phyloP scores from a whole-genome alignment of 2,113 vertebrate species.

The Parus major region DNA sequence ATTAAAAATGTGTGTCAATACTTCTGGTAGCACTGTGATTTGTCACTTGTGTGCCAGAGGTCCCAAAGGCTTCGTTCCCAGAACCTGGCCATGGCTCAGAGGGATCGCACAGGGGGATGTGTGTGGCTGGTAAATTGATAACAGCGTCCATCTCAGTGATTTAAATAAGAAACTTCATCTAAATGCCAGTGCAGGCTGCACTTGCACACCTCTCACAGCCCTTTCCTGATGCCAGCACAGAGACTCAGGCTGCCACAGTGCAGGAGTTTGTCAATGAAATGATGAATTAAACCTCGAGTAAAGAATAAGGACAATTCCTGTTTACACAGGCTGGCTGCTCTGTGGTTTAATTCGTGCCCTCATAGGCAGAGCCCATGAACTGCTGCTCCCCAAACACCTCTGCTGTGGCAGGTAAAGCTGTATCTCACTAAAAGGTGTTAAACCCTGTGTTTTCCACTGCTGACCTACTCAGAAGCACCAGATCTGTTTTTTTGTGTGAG shows the following conservation, averaged over 20 bases:
- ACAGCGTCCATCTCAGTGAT: background rate
- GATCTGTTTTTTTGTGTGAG: background rate
- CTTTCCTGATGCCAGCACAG: background rate
- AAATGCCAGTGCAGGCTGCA: background rate
- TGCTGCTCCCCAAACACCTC: background rate
- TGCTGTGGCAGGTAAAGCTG: background rate
- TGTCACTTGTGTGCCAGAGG: conserved; percentile 25
- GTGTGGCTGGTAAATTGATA: background rate
- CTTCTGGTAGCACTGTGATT: background rate
- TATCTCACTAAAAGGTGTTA: background rate
- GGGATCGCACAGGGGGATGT: background rate
- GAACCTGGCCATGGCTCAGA: background rate
- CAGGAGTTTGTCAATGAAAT: background rate
- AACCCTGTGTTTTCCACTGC: background rate
- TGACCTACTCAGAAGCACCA: background rate
- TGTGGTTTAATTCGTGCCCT: background rate
- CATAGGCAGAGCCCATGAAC: accelerated
- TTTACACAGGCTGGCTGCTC: background rate
- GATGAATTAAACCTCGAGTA: background rate
- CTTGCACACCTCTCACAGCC: background rate
- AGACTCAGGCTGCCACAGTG: background rate
- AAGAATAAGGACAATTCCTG: background rate
- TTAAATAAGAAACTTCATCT: background rate
- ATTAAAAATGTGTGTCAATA: conserved; percentile 66
- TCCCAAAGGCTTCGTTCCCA: background rate